Evolutionary conservation across 2,797 vertebrate species (phyloP), one percentile per base, ranked within the genome.

Genomic region (Hypotaenidia okinawae): DNA sequence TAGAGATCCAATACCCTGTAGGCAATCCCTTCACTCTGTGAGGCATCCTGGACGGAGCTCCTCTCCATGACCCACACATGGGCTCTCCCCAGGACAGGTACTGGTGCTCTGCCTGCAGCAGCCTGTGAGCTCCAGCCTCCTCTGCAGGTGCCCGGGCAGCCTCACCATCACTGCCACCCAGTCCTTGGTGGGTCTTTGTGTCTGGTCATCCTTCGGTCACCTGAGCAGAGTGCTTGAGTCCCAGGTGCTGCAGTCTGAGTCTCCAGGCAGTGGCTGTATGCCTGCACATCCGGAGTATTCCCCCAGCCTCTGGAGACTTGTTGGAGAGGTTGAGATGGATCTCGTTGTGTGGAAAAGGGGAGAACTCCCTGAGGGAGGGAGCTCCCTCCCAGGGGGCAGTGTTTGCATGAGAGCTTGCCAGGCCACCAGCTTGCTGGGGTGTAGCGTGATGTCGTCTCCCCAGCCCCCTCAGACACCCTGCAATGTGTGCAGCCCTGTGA

Each of bases 221-320:
- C 55, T 9, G 0, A 2, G 1, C 0, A 2, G 16, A 1, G 41
- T 1, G 0, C 3, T 12, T 5, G 32, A 37, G 55, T 57, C 49
- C 37, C 59, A 2, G 75, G 16, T 17, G 32, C 84, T 23, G 7
- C 61, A 52, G 39, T 28, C 13, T 10, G 85, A 9, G 12, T 39
- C 67, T 13, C 72, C 24, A 41, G 43, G 39, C 51, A 22, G 4
- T 18, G 73, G 30, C 39, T 22, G 1, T 33, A 0, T 16, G 7
- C 39, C 33, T 16, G 7, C 3, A 37, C 23, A 52, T 67, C 24
- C 2, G 2, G 25, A 10, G 16, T 2, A 18, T 23, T 33, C 33
- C 24, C 30, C 23, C 64, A 13, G 16, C 1, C 9, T 32, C 10
- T 33, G 61, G 82, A 45, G 35, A 2, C 14, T 21, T 30, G 30